Percentiles rank a stretch among this genome's conserved stretches.
phyloP scores from a whole-genome alignment of 2,888 invertebrate species.

The Exephanes ischioxanthus region DNA sequence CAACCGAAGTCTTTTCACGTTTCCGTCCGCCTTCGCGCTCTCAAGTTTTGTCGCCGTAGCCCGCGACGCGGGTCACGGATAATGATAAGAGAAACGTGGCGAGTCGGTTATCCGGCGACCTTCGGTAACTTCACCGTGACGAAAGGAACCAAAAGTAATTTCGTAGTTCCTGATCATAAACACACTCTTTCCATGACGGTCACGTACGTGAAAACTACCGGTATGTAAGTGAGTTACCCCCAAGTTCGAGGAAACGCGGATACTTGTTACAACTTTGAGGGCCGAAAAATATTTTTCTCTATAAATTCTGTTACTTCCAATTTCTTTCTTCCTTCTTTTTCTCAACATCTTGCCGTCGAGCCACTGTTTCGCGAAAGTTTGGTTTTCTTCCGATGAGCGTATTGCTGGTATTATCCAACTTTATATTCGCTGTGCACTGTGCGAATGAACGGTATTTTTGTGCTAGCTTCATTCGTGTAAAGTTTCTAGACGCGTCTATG shows the following conservation, averaged over 20 bases:
- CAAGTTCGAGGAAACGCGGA: not conserved
- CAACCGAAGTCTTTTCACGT: slow-evolving; percentile 13
- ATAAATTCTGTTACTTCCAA: not conserved
- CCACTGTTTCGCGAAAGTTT: not conserved
- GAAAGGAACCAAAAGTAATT: slow-evolving; percentile 1
- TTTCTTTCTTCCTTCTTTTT: not conserved
- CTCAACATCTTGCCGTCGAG: not conserved
- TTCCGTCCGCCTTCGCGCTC: not conserved
- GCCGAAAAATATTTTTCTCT: not conserved
- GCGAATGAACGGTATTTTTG: not conserved
- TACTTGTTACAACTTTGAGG: not conserved
- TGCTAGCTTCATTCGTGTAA: not conserved
- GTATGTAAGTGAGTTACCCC: not conserved
- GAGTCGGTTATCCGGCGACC: not conserved
- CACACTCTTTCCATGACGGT: not conserved
- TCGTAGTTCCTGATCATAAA: slow-evolving; percentile 9
- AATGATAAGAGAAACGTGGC: slow-evolving; percentile 5
- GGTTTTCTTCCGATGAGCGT: not conserved
- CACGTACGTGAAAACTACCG: not conserved
- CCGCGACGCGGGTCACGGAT: slow-evolving; percentile 19
- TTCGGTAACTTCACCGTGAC: not conserved
- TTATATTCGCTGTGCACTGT: not conserved
- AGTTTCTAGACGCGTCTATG: not conserved
- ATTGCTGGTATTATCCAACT: not conserved
- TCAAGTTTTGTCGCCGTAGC: not conserved